phyloP scores from a whole-genome alignment of 35 echinoderm and acorn worm genomes.

The Ptychodera flava region DNA sequence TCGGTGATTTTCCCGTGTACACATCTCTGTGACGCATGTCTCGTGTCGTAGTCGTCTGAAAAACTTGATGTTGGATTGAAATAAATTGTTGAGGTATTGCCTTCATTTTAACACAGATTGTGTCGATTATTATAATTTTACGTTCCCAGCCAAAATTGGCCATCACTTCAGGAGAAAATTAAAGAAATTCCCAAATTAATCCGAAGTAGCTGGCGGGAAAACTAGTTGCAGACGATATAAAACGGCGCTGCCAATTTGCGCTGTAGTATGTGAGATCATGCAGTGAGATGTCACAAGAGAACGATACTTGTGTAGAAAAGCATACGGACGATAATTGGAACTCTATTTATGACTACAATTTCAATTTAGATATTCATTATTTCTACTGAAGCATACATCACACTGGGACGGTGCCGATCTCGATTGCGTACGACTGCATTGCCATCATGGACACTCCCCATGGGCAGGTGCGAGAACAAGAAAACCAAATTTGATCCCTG shows the following conservation, averaged over 20 bases:
- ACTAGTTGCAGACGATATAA: background rate
- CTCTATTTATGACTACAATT: conserved; percentile 2
- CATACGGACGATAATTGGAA: background rate
- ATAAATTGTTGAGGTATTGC: too few species aligned
- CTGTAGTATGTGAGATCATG: background rate
- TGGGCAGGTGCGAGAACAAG: background rate
- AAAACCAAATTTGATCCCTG: background rate
- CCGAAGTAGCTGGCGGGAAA: background rate
- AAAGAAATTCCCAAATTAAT: background rate
- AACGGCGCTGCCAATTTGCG: background rate
- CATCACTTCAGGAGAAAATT: background rate
- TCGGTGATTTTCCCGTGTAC: too few species aligned
- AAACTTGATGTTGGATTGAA: too few species aligned
- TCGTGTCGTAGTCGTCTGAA: too few species aligned
- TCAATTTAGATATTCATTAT: background rate
- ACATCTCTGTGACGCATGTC: too few species aligned
- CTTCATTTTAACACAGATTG: background rate
- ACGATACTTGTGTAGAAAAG: background rate
- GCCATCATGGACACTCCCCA: background rate
- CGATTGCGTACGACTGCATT: background rate
- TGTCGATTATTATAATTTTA: background rate
- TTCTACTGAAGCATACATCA: background rate
- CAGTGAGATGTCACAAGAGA: background rate
- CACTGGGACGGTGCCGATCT: background rate
- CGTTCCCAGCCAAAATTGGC: background rate